Base-by-base conservation (phyloP, 2,888 invertebrate genomes). In the Quadriops clusia region DNA sequence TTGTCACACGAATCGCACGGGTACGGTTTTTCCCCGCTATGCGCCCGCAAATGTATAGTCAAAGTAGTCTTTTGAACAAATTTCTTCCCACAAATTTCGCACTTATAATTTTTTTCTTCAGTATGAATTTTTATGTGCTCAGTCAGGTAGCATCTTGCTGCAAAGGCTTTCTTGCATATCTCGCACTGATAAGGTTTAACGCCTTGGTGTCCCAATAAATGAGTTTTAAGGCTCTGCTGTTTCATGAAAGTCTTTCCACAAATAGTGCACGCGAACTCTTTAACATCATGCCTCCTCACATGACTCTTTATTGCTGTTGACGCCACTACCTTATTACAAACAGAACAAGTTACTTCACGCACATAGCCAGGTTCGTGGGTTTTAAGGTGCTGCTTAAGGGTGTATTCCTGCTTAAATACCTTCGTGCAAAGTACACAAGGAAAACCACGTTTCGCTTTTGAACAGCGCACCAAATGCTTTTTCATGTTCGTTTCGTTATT, bases 1-100 rank as follows among this genome's bases (percentile, higher is more conserved):
- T 47, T 47, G 2, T 47, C 47, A 34, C 51, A 51, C 13, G 43
- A 36, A 23, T 49, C 47, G 30, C 51, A 51, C n/a, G n/a, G n/a
- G 56, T 68, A 65, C 25, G 70, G 44, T 27, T 38, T 32, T 17
- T 41, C 39, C 4, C 44, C 44, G 7, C 41, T 45, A 37, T 39
- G 43, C 25, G 35, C 39, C 11, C 51, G 36, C 33, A 46, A 42
- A 36, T 56, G 56, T 23, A 50, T 45, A 12, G 47, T 51, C 3
- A 56, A 36, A 1, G 53, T 49, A 25, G 48, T 51, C 28, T 44
- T 44, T 32, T 47, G 51, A 5, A 50, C 47, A 17, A 55, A 55
- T 3, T 40, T 43, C 28, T 49, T 49, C 2, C 39, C 44, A 24
- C 55, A 55, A 10, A 46, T 30, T 3, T 34, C 17, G 27, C 47